Conservation (phyloP, 2,888 invertebrate genomes). For the Andrena bucephala region DNA sequence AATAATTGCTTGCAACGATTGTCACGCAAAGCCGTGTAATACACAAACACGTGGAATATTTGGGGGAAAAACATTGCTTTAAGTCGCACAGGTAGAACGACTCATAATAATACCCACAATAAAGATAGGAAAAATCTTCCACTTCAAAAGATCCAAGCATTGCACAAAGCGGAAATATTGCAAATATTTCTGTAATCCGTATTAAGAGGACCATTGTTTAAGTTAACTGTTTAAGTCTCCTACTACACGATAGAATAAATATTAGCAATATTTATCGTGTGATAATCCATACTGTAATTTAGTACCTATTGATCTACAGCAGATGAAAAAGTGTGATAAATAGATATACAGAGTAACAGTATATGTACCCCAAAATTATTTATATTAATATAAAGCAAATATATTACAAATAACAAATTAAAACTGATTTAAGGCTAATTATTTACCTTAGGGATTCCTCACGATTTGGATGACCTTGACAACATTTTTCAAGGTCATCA, state of each 20-base stretch:
- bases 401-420: too few relatives aligned
- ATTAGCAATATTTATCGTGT: not conserved
- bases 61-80: not conserved
- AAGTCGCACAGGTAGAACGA: not conserved
- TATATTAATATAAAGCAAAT: too few relatives aligned
- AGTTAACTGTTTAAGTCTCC: not conserved
- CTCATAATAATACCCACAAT: conserved; percentile 6
- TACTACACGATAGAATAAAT: not conserved
- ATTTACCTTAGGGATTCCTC: too few relatives aligned
- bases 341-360: too few relatives aligned
- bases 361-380: too few relatives aligned
- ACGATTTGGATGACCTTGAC: too few relatives aligned
- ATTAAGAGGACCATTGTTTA: not conserved
- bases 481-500: too few relatives aligned
- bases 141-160: not conserved
- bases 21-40: not conserved
- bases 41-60: not conserved
- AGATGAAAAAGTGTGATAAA: too few relatives aligned
- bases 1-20: not conserved
- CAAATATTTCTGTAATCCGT: not conserved
- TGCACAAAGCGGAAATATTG: not conserved
- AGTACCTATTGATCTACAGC: not conserved
- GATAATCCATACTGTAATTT: not conserved
- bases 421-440: too few relatives aligned
- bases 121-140: conserved; percentile 17